Conservation (phyloP, 2,797 vertebrate species). For the Selene dorsalis region DNA sequence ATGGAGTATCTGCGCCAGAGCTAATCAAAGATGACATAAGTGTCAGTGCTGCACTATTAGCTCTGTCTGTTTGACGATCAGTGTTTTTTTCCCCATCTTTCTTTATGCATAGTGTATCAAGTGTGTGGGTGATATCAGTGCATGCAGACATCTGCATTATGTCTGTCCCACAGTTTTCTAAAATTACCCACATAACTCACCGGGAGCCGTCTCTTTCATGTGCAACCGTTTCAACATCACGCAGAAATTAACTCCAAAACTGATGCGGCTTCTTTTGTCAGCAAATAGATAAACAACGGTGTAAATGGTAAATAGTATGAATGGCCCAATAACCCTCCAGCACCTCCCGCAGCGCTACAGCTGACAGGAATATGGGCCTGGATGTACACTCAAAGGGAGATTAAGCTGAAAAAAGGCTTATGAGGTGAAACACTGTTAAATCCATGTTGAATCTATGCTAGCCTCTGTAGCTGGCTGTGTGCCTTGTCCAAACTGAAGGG, state of each 20-base stretch:
- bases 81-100: constrained; percentile 7
- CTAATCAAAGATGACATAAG: constrained; percentile 70
- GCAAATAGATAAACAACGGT: constrained; percentile 53
- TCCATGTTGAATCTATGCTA: constrained; percentile 76
- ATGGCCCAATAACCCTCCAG: constrained; percentile 68
- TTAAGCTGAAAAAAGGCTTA: constrained; percentile 78
- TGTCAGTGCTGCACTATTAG: constrained; percentile 55
- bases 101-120: not conserved
- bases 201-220: constrained; percentile 20
- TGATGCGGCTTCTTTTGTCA: constrained; percentile 21
- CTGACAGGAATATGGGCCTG: constrained; percentile 71
- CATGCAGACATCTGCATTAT: constrained; percentile 38
- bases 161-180: constrained; percentile 30
- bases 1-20: constrained; percentile 51
- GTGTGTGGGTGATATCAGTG: constrained; percentile 17
- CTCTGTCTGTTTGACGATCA: constrained; percentile 51
- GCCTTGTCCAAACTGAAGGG: constrained; percentile 62
- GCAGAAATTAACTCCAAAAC: constrained; percentile 40
- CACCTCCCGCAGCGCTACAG: constrained; percentile 35
- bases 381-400: constrained; percentile 72
- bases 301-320: constrained; percentile 32
- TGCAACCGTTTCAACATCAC: constrained; percentile 22
- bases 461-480: constrained; percentile 70
- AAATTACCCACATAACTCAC: constrained; percentile 44
- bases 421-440: constrained; percentile 78